Evolutionary conservation across 2,113 vertebrate species (phyloP), one percentile per base, ranked within the genome.

Genomic region (Archocentrus centrarchus): DNA sequence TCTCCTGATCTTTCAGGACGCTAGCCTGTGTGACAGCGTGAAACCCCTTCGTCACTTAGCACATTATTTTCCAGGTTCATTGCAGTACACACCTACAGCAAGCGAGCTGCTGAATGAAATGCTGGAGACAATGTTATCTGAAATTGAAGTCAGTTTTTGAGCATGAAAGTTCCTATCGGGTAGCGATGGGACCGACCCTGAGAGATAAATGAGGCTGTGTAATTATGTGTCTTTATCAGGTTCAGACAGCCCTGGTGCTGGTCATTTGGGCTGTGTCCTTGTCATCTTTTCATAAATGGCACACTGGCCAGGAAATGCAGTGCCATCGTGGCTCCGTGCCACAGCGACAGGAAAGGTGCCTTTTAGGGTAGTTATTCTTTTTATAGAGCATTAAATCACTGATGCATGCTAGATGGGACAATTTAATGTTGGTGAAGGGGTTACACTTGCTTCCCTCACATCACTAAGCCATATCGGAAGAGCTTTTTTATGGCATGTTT

Each of bases 151-250:
- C 75, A 9, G 78, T 86, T 89, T 89, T 77, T 30, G 59, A 82
- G 87, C 83, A 22, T 68, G 86, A 87, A 83, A 86, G 77, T 92
- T 90, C 63, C 61, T 39, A 83, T 85, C 88, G 85, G 86, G 86
- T 89, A 70, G 85, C 88, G 89, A 94, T 93, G 90, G 91, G 75
- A 88, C 86, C 90, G 88, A 92, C 86, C 84, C 85, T n/a, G 77
- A 80, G 70, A 94, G 92, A 95, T 94, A 93, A 94, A 95, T 92
- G 88, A 76, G 79, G 75, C 84, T 27, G 81, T 30, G 88, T 94
- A 93, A 95, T 95, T 93, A 93, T 85, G 89, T 89, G 89, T 92
- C 92, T 95, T 94, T 95, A 95, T 95, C 94, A 88, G 93, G 84
- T 81, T 59, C 64, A 85, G 39, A 89, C 93, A 94, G 92, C 68